phyloP scores from a whole-genome alignment of 2,113 vertebrate species.

The Chaetorhynchus papuensis region DNA sequence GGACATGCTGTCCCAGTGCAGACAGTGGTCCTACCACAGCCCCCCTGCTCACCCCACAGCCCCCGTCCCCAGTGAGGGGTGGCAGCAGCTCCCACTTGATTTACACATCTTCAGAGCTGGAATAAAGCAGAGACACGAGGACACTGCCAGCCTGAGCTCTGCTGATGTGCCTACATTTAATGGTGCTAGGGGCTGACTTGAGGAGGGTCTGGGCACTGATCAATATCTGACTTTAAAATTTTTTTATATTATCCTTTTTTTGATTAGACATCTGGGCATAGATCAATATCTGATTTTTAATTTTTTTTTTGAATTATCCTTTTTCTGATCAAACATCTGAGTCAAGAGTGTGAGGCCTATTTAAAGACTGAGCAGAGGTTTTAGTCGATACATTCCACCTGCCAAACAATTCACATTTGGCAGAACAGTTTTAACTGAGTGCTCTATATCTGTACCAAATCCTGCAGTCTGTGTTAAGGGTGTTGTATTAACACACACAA shows the following conservation, averaged over 20 bases:
- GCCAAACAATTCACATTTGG: neutral
- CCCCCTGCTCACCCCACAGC: neutral
- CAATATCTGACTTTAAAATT: neutral
- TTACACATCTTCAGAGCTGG: neutral
- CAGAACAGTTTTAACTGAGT: neutral
- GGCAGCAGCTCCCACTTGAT: neutral
- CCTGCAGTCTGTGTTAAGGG: neutral
- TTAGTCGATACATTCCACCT: neutral
- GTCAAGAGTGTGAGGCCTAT: neutral
- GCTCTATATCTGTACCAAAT: neutral
- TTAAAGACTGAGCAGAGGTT: neutral
- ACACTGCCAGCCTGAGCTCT: neutral
- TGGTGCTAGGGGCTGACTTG: accelerated
- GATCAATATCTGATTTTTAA: neutral
- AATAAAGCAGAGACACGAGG: neutral
- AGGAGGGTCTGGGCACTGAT: neutral
- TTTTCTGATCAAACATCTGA: neutral
- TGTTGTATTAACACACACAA: neutral
- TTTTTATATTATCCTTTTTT: neutral
- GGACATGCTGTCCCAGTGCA: accelerated
- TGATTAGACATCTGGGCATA: neutral
- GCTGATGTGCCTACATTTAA: accelerated
- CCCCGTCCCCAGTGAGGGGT: neutral
- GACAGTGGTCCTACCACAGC: neutral
- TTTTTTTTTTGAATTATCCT: neutral